These are phyloP conservation scores for Hypsibius dujardini DNA, from an alignment of 1,140 invertebrate species.

Conservation along the genomic window DNA sequence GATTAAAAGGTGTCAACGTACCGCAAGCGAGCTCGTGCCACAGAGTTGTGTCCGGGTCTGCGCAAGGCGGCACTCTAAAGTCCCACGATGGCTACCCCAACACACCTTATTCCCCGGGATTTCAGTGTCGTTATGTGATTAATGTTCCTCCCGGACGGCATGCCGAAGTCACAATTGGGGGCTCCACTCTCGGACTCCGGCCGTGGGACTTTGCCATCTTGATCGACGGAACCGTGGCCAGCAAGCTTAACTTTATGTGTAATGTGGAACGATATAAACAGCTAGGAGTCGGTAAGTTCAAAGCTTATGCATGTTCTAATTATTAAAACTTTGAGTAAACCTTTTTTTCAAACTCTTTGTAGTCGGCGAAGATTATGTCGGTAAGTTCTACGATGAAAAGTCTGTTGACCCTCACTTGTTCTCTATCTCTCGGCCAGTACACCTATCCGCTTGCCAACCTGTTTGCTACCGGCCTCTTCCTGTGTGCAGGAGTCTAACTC, in stretches of 20 bases:
- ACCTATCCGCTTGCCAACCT: neutral
- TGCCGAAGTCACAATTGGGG: neutral
- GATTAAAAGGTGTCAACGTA: neutral
- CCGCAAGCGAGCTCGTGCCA: neutral
- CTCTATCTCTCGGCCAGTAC: neutral
- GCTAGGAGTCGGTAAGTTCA: conserved; percentile 4
- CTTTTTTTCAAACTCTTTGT: neutral
- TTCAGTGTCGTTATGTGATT: neutral
- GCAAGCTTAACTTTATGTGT: conserved; percentile 9
- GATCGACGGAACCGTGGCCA: neutral
- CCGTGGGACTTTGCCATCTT: conserved; percentile 14
- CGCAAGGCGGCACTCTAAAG: neutral
- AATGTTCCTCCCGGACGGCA: neutral
- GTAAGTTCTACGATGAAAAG: neutral
- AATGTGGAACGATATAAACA: neutral
- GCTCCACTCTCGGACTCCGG: neutral
- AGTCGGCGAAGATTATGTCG: neutral
- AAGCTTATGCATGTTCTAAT: neutral
- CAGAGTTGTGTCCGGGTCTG: neutral
- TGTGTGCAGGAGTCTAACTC: too few relatives aligned
- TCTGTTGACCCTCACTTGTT: too few relatives aligned
- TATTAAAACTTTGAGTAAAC: neutral
- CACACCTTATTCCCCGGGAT: neutral
- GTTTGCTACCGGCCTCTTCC: neutral
- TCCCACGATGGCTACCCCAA: neutral